phyloP scores from a whole-genome alignment of 2,113 vertebrate species.

The Sphyrna mokarran region DNA sequence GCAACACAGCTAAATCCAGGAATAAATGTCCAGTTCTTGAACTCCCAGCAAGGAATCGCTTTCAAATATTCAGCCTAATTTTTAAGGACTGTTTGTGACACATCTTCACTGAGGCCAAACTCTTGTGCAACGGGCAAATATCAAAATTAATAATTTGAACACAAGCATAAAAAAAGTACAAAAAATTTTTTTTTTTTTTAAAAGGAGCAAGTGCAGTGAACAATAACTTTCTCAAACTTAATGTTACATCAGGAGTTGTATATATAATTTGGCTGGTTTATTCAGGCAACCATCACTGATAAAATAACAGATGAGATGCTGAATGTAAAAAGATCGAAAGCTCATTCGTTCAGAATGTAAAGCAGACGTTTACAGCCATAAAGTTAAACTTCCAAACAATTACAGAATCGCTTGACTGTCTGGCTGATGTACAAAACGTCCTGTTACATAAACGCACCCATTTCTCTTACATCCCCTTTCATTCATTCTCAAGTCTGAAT shows the following conservation, averaged over 20 bases:
- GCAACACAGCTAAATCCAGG: not conserved
- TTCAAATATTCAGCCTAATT: not conserved
- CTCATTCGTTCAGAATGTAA: not conserved
- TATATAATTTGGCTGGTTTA: not conserved
- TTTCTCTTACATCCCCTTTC: not conserved
- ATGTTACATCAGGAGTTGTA: not conserved
- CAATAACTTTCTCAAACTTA: not conserved
- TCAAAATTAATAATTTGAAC: not conserved
- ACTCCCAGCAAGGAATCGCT: not conserved
- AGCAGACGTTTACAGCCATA: not conserved
- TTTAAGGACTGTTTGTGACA: not conserved
- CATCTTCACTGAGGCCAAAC: not conserved
- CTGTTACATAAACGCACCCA: too few species aligned
- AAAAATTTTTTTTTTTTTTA: not conserved
- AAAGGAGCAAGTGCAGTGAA: not conserved
- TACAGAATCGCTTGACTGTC: not conserved
- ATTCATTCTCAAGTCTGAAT: slow-evolving; percentile 1
- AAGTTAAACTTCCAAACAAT: not conserved
- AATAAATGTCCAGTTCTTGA: not conserved
- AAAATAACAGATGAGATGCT: not conserved
- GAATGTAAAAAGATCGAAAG: not conserved
- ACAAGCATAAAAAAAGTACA: not conserved
- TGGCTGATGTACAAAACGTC: not conserved
- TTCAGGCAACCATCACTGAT: not conserved
- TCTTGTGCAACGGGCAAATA: not conserved